phyloP scores from a whole-genome alignment of 1,140 invertebrate species.

The Danaus plexippus region DNA sequence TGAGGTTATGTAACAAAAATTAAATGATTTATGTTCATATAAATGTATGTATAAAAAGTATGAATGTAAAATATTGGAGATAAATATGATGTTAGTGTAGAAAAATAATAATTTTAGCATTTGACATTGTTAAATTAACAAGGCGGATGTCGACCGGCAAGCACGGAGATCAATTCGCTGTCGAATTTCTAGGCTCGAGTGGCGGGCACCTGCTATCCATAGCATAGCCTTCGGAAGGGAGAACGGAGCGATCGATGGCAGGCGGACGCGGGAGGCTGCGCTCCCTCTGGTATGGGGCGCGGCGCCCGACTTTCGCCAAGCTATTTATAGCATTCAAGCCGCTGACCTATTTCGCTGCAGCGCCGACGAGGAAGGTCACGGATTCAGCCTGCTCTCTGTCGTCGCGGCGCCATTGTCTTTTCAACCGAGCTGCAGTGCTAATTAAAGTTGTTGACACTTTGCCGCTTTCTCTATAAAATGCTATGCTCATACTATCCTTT shows the following conservation, averaged over 20 bases:
- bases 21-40: too few relatives aligned
- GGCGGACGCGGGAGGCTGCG: constrained; percentile 34
- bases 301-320: constrained; percentile 66
- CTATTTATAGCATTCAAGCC: constrained; percentile 70
- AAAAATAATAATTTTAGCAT: too few relatives aligned
- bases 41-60: too few relatives aligned
- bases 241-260: constrained; percentile 52
- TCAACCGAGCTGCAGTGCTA: constrained; percentile 64
- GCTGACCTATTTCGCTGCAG: constrained; percentile 70
- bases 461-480: constrained; percentile 45
- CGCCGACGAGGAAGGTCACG: constrained; percentile 66
- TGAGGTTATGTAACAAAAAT: too few relatives aligned
- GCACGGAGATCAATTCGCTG: constrained; percentile 26
- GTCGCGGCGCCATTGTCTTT: constrained; percentile 66
- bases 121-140: too few relatives aligned
- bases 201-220: constrained; percentile 2
- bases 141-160: constrained; percentile 3
- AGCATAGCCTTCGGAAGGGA: constrained; percentile 25
- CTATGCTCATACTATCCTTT: constrained; percentile 37
- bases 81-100: too few relatives aligned
- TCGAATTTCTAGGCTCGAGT: constrained; percentile 38
- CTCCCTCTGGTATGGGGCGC: constrained; percentile 49
- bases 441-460: constrained; percentile 69
- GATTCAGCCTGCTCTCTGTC: constrained; percentile 62
- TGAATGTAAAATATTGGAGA: too few relatives aligned